Percentiles rank a stretch among this genome's conserved stretches.
phyloP scores from a whole-genome alignment of 1,140 invertebrate species.

The Sesamia nonagrioides region DNA sequence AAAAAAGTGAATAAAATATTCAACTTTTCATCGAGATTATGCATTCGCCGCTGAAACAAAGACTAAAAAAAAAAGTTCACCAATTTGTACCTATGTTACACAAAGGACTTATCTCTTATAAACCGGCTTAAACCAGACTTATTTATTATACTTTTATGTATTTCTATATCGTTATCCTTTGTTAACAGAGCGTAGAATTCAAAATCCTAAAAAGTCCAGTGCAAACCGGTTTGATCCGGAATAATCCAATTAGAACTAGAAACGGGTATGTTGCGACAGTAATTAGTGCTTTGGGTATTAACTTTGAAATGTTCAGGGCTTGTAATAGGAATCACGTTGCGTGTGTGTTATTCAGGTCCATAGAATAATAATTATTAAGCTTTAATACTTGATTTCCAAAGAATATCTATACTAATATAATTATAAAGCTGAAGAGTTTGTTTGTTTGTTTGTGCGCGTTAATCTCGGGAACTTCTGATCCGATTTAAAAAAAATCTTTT shows the following conservation, averaged over 20 bases:
- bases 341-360: background rate
- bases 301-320: background rate
- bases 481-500: no score
- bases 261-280: slow-evolving; percentile 19
- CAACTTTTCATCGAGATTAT: background rate
- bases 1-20: background rate
- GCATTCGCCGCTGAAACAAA: background rate
- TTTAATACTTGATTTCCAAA: no score
- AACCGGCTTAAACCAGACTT: slow-evolving; percentile 27
- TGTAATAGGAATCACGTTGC: background rate
- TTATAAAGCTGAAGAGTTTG: no score
- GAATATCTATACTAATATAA: no score
- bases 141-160: slow-evolving; percentile 3
- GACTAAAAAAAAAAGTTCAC: background rate
- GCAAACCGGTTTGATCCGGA: slow-evolving; percentile 35
- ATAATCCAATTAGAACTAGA: slow-evolving; percentile 52
- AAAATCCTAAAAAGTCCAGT: slow-evolving; percentile 13
- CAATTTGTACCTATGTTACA: slow-evolving; percentile 14
- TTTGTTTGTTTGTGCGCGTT: no score
- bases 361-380: background rate
- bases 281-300: slow-evolving; percentile 11
- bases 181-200: background rate
- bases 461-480: no score
- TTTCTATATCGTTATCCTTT: slow-evolving; percentile 6
- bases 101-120: slow-evolving; percentile 12